A percentile compares a stretch with the other conserved stretches of the same genome.
phyloP scores from a whole-genome alignment of 2,113 vertebrate genomes.

The Cisticola juncidis region DNA sequence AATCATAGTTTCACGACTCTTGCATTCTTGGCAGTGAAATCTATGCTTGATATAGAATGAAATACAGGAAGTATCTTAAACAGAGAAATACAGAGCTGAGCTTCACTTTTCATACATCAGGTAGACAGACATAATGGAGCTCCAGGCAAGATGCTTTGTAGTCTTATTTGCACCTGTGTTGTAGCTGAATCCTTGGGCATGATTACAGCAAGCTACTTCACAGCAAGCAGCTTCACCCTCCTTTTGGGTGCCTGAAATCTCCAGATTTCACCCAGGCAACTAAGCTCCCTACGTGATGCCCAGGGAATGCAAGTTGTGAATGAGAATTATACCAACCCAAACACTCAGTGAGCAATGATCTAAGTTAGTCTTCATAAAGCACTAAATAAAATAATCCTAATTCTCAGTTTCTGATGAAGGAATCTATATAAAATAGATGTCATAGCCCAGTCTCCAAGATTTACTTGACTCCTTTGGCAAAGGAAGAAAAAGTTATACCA shows the following conservation, averaged over 20 bases:
- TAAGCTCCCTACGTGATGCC: not conserved
- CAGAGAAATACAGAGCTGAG: not conserved
- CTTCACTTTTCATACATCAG: not conserved
- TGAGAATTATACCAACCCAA: not conserved
- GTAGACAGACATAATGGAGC: not conserved
- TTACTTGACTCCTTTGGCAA: not conserved
- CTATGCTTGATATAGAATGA: not conserved
- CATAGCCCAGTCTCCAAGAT: not conserved
- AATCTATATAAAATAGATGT: not conserved
- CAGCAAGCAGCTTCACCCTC: not conserved
- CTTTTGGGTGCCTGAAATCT: not conserved
- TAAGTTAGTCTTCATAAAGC: not conserved
- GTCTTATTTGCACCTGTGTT: not conserved
- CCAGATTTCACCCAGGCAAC: not conserved
- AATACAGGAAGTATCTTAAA: not conserved
- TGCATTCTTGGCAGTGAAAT: not conserved
- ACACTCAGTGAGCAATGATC: accelerated
- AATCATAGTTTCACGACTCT: not conserved
- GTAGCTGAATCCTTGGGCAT: not conserved
- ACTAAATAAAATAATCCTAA: not conserved
- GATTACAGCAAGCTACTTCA: not conserved
- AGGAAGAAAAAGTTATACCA: not conserved
- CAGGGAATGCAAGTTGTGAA: not conserved
- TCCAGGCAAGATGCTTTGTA: not conserved
- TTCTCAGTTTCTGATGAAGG: not conserved